Base-by-base conservation (phyloP, 2,113 vertebrate species). In the Malurus melanocephalus region DNA sequence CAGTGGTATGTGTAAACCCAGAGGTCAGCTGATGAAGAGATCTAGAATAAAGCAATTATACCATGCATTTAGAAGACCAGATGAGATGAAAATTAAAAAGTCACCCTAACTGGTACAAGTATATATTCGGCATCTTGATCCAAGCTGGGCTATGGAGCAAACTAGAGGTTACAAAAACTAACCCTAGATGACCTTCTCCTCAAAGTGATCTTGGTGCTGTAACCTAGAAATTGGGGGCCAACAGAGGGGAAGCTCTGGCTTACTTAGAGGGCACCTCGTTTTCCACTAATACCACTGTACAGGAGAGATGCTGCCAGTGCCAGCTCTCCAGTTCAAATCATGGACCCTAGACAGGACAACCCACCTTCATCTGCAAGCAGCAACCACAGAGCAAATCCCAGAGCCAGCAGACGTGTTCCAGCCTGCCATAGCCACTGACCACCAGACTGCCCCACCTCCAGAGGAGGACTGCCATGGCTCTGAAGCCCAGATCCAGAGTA, bases 261-360 rank as follows among this genome's bases (percentile, higher is more conserved):
- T 21, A 19, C 32, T 56, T 45, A 55, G 30, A 72, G 19, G 33
- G 20, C 8, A 11, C 8, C 26, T 27, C 13, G 6, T 76, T 88
- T 87, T 64, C n/a, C 52, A 49, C n/a, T 71, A 42, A 55, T 20
- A 42, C 27, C 0, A 0, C 13, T 3, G 2, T 7, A n/a, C 2
- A 32, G 73, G 38, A 60, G 57, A 64, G 33, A 72, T 65, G 49
- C 62, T 81, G 69, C 42, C 69, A 53, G 7, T 48, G 38, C 22
- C 45, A 85, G 18, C 45, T 28, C 33, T 75, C 27, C 0, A 0
- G 20, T 19, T 49, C 0, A 0, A 87, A 45, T 67, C 32, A 20
- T 0, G 26, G 33, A 65, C 24, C 40, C 49, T 20, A 35, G 32
- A 56, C 10, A 61, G 35, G 43, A 79, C n/a, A 68, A 0, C 6